phyloP scores from a whole-genome alignment of 2,888 invertebrate species.

The Griposia aprilina region DNA sequence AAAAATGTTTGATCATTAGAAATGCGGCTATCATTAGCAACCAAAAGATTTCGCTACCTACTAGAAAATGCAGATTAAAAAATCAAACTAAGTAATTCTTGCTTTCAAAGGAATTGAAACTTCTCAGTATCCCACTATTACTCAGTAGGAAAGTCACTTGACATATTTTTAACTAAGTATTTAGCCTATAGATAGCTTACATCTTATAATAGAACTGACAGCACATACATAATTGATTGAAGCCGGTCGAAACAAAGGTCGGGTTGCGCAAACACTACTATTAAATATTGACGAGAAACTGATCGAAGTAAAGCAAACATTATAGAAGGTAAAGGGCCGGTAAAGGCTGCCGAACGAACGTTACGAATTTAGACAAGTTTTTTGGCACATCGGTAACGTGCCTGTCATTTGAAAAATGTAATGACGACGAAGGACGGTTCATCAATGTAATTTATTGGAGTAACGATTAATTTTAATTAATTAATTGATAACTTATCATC shows the following conservation, averaged over 20 bases:
- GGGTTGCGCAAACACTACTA: conserved; percentile 41
- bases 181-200: not conserved
- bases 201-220: conserved; percentile 15
- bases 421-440: not conserved
- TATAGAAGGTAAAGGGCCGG: conserved; percentile 15
- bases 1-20: not conserved
- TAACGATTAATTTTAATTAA: not conserved
- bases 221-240: conserved; percentile 41
- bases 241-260: conserved; percentile 61
- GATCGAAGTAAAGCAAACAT: conserved; percentile 20
- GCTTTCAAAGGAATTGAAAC: not conserved
- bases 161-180: not conserved
- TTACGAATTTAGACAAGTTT: not conserved
- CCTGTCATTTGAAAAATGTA: not conserved
- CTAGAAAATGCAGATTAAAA: not conserved
- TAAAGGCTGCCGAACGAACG: not conserved
- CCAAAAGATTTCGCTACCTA: no score
- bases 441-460: not conserved
- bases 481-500: not conserved
- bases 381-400: not conserved
- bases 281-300: conserved; percentile 42
- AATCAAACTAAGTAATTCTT: not conserved
- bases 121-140: not conserved
- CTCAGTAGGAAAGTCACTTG: not conserved
- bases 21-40: not conserved